phyloP scores from a whole-genome alignment of 2,113 vertebrate species.

The Notiomystis cincta region DNA sequence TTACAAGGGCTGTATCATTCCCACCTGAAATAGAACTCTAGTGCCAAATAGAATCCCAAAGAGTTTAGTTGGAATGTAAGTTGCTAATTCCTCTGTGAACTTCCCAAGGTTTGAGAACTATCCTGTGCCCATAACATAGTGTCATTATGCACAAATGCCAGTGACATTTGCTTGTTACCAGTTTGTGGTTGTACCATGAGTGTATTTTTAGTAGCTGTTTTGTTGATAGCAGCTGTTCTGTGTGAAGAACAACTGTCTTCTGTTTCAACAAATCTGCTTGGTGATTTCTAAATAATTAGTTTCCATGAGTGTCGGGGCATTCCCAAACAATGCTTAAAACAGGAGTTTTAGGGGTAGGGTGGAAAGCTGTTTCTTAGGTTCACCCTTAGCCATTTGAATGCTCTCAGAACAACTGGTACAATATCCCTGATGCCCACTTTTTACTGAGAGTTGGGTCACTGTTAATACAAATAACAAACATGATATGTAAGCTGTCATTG shows the following conservation, averaged over 20 bases:
- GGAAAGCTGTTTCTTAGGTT: not conserved
- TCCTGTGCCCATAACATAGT: not conserved
- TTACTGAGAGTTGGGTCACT: not conserved
- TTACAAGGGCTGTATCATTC: not conserved
- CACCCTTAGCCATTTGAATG: not conserved
- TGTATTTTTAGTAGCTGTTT: not conserved
- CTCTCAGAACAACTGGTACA: not conserved
- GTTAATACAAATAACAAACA: not conserved
- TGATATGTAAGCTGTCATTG: not conserved
- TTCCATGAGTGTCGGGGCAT: not conserved
- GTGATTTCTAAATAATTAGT: not conserved
- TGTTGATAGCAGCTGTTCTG: constrained; percentile 6
- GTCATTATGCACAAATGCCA: not conserved
- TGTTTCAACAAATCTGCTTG: constrained; percentile 37
- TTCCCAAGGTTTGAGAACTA: not conserved
- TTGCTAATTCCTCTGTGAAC: not conserved
- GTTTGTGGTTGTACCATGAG: not conserved
- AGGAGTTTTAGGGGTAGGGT: not conserved
- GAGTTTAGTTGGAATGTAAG: not conserved
- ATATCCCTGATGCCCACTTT: not conserved
- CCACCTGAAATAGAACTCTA: not conserved
- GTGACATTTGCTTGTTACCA: not conserved
- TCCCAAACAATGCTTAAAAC: not conserved
- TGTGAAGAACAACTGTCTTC: not conserved
- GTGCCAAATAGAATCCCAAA: not conserved